Evolutionary conservation across 2,797 vertebrate species (phyloP).

Genomic region (Channallabes apus): DNA sequence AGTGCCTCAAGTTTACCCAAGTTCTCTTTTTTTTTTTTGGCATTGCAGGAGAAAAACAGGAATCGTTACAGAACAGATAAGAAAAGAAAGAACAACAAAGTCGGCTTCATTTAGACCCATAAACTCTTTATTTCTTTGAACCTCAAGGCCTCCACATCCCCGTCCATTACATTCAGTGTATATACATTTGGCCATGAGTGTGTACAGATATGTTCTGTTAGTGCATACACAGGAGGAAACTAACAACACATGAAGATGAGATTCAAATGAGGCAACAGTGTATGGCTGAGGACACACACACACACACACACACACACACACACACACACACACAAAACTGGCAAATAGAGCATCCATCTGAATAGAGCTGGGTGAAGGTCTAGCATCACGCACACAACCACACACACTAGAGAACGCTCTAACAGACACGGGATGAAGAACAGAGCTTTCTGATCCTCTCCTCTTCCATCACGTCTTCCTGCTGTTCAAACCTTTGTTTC

Average conservation of each 20-base stretch:
- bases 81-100: slow-evolving; percentile 12
- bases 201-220: slow-evolving; percentile 76
- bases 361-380: background rate
- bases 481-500: background rate
- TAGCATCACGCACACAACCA: slow-evolving; percentile 13
- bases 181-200: slow-evolving; percentile 80
- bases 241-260: slow-evolving; percentile 41
- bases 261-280: slow-evolving; percentile 21
- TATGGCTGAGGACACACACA: slow-evolving; percentile 2
- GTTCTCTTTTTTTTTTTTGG: background rate
- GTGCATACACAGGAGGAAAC: slow-evolving; percentile 74
- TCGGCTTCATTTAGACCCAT: slow-evolving; percentile 72
- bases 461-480: background rate
- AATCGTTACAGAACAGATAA: background rate
- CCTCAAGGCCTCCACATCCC: slow-evolving; percentile 71
- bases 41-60: background rate
- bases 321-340: no score
- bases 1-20: no score
- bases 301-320: slow-evolving; percentile 19
- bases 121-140: slow-evolving; percentile 78
- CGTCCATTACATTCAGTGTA: slow-evolving; percentile 81
- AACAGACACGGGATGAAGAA: slow-evolving; percentile 12
- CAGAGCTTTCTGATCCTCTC: background rate
- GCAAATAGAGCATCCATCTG: background rate
- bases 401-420: background rate